Evolutionary conservation across 2,888 invertebrate species (phyloP).

Genomic region (Archips xylosteana): DNA sequence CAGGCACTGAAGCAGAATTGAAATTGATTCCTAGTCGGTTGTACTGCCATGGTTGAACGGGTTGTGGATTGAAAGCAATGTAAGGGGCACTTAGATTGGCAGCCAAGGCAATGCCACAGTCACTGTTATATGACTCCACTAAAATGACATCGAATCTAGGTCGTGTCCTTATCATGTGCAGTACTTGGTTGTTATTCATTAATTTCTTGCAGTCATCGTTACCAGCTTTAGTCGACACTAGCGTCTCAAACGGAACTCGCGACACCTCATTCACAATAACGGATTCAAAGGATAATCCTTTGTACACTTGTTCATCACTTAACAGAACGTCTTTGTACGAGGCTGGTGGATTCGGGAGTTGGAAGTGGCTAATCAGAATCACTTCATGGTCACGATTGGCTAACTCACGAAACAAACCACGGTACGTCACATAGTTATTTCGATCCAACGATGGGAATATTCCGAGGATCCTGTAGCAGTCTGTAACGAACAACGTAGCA

Average conservation of each 20-base stretch:
- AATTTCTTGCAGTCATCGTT: slow-evolving; percentile 81
- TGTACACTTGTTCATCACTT: slow-evolving; percentile 70
- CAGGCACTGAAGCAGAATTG: slow-evolving; percentile 81
- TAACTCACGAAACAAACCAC: slow-evolving; percentile 79
- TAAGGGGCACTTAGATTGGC: slow-evolving; percentile 88
- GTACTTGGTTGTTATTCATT: slow-evolving; percentile 81
- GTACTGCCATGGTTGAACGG: slow-evolving; percentile 83
- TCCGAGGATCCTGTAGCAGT: slow-evolving; percentile 81
- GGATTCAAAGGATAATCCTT: slow-evolving; percentile 78
- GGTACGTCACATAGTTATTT: slow-evolving; percentile 82
- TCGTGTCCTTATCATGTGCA: slow-evolving; percentile 79
- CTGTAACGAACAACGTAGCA: slow-evolving; percentile 61
- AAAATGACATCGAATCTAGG: slow-evolving; percentile 89
- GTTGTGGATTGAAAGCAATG: slow-evolving; percentile 85
- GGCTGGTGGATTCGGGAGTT: slow-evolving; percentile 72
- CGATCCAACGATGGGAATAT: slow-evolving; percentile 82
- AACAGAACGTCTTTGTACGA: slow-evolving; percentile 85
- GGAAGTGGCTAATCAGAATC: slow-evolving; percentile 83
- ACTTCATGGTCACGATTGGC: slow-evolving; percentile 83
- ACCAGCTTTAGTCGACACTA: slow-evolving; percentile 78
- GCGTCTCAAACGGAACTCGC: slow-evolving; percentile 78
- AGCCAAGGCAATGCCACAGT: slow-evolving; percentile 89
- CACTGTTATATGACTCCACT: slow-evolving; percentile 90
- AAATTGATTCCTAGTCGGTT: slow-evolving; percentile 79
- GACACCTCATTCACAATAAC: slow-evolving; percentile 79